Evolutionary conservation across 2,797 vertebrate genomes (phyloP), one percentile per base, ranked within the genome.

Genomic region (Myotis myotis): DNA sequence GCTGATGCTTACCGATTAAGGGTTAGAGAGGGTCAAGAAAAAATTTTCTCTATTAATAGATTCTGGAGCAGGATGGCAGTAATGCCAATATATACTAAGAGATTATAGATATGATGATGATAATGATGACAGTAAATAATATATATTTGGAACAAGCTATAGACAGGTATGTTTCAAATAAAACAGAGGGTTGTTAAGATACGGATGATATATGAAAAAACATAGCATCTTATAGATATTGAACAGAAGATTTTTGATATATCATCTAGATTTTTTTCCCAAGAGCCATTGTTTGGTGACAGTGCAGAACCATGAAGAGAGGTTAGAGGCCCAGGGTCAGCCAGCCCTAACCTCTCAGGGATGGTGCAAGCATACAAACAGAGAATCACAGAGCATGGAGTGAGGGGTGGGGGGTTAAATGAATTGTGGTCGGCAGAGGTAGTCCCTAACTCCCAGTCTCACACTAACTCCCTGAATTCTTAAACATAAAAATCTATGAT

Each of bases 201-300:
- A 1, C 36, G 0, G 33, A 23, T 79, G 20, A 3, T n/a, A 36
- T 28, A 55, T 9, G 3, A 28, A 49, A 25, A 89, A 4, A 76
- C 3, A 53, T 49, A 49, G 12, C 4, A 38, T 33, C 2, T 9
- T 90, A 2, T 76, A 66, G 28, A 47, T 79, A 79, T 47, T 41
- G 38, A 41, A 62, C 3, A 72, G 13, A 33, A 84, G 22, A 28
- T 79, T 89, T 79, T 79, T 68, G 47, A 28, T 4, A 53, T 87
- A 28, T 49, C 76, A 22, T 62, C 55, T 80, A 17, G n/a, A 16
- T 12, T 30, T 79, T 70, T 51, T 60, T 19, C 15, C 22, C n/a
- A 76, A 92, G 62, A 91, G 55, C 64, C 76, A 86, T 97, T 95
- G 95, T 96, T 94, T 97, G 82, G 82, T 89, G 78, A 94, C 75